These are phyloP conservation scores for Ctenicera cuprea DNA, from an alignment of 2,888 invertebrate species.

Conservation along the genomic window DNA sequence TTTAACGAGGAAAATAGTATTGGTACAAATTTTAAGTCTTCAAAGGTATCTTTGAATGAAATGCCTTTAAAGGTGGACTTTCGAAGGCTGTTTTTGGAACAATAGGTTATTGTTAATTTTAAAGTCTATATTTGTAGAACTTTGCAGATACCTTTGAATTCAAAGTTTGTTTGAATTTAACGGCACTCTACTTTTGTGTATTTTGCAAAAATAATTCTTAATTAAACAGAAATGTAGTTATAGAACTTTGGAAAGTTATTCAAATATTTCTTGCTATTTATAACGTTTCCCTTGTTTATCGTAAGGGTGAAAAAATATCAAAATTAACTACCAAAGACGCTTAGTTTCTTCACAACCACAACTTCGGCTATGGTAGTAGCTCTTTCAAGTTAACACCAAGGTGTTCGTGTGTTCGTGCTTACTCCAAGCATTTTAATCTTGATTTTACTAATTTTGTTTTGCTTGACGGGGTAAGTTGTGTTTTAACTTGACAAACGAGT, in stretches of 20 bases:
- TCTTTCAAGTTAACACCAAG: not conserved
- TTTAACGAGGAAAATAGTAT: constrained; percentile 37
- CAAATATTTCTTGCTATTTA: no score
- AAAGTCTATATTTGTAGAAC: no score
- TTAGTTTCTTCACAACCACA: constrained; percentile 9
- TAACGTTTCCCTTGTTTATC: constrained; percentile 33
- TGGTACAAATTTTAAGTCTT: constrained; percentile 3
- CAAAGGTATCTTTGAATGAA: not conserved
- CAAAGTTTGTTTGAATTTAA: no score
- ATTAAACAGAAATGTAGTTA: no score
- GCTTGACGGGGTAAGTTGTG: constrained; percentile 10
- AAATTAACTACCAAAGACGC: constrained; percentile 42
- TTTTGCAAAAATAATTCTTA: no score
- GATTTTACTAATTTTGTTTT: not conserved
- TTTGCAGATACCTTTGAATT: no score
- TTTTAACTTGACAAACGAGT: not conserved
- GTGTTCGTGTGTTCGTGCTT: constrained; percentile 23
- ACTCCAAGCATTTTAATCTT: not conserved
- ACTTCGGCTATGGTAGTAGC: constrained; percentile 13
- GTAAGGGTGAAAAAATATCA: constrained; percentile 48
- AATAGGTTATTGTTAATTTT: no score
- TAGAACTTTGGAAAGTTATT: no score
- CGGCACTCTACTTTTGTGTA: no score
- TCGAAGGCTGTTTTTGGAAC: no score
- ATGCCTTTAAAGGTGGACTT: no score